Evolutionary conservation across 2,888 invertebrate species (phyloP).

Genomic region (Gibbula magus): DNA sequence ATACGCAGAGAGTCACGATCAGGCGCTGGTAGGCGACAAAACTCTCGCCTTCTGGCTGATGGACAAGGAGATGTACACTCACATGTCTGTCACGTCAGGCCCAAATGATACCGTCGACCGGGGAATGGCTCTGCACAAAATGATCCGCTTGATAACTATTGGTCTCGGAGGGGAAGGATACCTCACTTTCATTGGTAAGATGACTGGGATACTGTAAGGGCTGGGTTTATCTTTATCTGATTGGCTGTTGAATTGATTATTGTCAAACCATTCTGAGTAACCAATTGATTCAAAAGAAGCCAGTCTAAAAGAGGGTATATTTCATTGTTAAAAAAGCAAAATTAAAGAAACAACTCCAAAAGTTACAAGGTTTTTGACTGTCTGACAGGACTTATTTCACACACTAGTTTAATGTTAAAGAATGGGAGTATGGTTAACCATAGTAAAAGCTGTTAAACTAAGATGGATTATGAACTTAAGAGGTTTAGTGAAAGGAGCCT

Average conservation of each 20-base stretch:
- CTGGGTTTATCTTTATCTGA: background rate
- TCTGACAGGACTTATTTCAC: too few relatives aligned
- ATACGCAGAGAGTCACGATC: conserved; percentile 98
- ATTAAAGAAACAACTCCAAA: too few relatives aligned
- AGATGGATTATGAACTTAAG: too few relatives aligned
- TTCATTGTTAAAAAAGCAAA: too few relatives aligned
- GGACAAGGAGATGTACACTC: conserved; percentile 98
- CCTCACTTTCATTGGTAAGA: conserved; percentile 96
- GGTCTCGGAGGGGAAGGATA: conserved; percentile 97
- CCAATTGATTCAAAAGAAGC: background rate
- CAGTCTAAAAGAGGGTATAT: too few relatives aligned
- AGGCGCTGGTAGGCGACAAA: conserved; percentile 89
- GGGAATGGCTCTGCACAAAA: conserved; percentile 96
- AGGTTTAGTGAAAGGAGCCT: too few relatives aligned
- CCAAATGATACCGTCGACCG: conserved; percentile 84
- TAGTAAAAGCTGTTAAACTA: too few relatives aligned
- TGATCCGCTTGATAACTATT: conserved; percentile 95
- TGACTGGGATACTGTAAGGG: background rate
- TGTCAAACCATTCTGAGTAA: too few relatives aligned
- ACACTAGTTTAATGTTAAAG: too few relatives aligned
- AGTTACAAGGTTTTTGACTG: too few relatives aligned
- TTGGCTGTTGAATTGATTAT: too few relatives aligned
- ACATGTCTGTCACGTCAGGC: conserved; percentile 85
- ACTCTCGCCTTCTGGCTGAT: conserved; percentile 99
- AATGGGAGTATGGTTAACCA: too few relatives aligned